These are phyloP conservation scores for Aphyosemion australe DNA, from an alignment of 2,113 vertebrate genomes.

Conservation along the genomic window DNA sequence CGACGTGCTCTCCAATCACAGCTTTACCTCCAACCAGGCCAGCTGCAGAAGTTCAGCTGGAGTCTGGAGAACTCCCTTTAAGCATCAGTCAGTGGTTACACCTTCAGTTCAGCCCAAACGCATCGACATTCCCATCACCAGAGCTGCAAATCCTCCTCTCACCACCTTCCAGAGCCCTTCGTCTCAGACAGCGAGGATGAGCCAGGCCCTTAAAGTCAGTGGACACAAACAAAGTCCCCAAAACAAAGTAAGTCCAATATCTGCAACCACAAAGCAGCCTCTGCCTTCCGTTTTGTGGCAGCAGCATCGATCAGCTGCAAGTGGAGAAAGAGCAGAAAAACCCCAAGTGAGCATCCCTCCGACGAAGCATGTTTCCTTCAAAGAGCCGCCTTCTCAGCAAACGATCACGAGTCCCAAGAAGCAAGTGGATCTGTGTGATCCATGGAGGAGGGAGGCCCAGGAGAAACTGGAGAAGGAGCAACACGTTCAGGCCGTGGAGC, in stretches of 20 bases:
- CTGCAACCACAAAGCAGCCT: slow-evolving; percentile 59
- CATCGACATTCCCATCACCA: slow-evolving; percentile 86
- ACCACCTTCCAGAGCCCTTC: slow-evolving; percentile 55
- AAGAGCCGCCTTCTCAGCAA: slow-evolving; percentile 80
- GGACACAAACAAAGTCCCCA: slow-evolving; percentile 18
- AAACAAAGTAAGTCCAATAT: slow-evolving; percentile 22
- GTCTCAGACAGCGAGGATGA: not conserved
- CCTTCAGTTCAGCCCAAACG: slow-evolving; percentile 81
- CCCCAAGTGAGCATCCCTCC: slow-evolving; percentile 68
- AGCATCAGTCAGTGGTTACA: slow-evolving; percentile 69
- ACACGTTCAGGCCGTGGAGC: slow-evolving; percentile 78
- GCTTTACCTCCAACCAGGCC: slow-evolving; percentile 64
- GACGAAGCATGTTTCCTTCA: slow-evolving; percentile 87
- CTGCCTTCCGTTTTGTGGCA: slow-evolving; percentile 48
- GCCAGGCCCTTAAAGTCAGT: slow-evolving; percentile 1
- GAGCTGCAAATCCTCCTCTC: slow-evolving; percentile 67
- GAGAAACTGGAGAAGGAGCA: slow-evolving; percentile 86
- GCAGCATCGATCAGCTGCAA: slow-evolving; percentile 53
- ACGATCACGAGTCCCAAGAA: slow-evolving; percentile 69
- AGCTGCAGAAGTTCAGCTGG: slow-evolving; percentile 81
- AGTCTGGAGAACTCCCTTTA: slow-evolving; percentile 86
- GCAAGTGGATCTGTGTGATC: slow-evolving; percentile 79
- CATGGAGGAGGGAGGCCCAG: slow-evolving; percentile 86
- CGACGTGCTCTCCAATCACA: slow-evolving; percentile 80
- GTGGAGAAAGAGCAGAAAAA: slow-evolving; percentile 63